A percentile compares a stretch with the other conserved stretches of the same genome.
Conservation (phyloP, 1,140 invertebrate species). For the Pomacea maculata region DNA sequence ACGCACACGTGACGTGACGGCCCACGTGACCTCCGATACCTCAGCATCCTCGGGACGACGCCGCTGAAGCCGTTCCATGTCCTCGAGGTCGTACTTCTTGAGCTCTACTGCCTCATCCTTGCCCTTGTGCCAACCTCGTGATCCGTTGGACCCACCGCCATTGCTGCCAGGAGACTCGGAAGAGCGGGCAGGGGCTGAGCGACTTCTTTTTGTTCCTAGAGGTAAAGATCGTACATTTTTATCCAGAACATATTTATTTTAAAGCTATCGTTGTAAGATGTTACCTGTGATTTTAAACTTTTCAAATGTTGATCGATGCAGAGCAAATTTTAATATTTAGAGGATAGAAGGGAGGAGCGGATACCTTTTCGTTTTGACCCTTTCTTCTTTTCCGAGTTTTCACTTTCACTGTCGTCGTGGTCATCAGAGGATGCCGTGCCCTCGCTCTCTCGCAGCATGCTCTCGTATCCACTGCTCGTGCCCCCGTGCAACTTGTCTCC, state of each 20-base stretch:
- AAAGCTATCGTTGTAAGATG: neutral
- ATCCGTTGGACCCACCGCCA: conserved; percentile 39
- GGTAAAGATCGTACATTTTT: neutral
- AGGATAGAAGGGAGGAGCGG: neutral
- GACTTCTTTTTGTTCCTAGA: conserved; percentile 57
- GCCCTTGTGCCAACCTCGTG: conserved; percentile 53
- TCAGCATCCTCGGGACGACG: conserved; percentile 65
- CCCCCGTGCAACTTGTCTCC: conserved; percentile 56
- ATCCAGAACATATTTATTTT: no score
- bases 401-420: conserved; percentile 62
- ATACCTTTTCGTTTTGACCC: conserved; percentile 55
- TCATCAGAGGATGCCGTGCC: conserved; percentile 69
- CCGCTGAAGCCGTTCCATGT: conserved; percentile 70
- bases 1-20: neutral
- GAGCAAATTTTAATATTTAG: neutral
- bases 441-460: conserved; percentile 79
- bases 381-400: conserved; percentile 59
- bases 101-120: conserved; percentile 61
- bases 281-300: neutral
- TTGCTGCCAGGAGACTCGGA: conserved; percentile 50
- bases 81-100: conserved; percentile 68
- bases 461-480: conserved; percentile 89
- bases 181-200: conserved; percentile 57
- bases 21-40: conserved; percentile 3
- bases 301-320: neutral